Percentiles rank a stretch among this genome's conserved stretches.
Evolutionary conservation across 2,888 invertebrate species (phyloP).

Genomic region (Drosophila diplacantha): DNA sequence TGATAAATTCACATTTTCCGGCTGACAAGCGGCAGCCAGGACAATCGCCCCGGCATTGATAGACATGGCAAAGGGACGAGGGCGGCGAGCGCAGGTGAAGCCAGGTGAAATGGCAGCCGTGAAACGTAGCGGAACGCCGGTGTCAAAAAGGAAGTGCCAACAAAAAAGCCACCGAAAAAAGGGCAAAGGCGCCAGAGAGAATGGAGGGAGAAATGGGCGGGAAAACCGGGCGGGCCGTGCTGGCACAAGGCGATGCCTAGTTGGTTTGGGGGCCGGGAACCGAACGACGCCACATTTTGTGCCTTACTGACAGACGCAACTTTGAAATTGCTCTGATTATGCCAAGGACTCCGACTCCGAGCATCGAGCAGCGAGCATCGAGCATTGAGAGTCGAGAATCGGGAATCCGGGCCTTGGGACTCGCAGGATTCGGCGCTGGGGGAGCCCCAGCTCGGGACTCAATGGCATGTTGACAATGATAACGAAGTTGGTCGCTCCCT

Average conservation of each 20-base stretch:
- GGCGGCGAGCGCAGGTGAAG: conserved; percentile 11
- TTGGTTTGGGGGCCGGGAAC: conserved; percentile 3
- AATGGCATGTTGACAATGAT: conserved; percentile 71
- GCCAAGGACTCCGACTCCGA: conserved; percentile 24
- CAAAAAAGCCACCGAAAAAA: conserved; percentile 35
- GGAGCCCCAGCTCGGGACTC: conserved; percentile 38
- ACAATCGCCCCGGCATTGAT: conserved; percentile 52
- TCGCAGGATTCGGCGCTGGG: conserved; percentile 16
- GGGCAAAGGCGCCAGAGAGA: not conserved
- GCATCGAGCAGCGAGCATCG: not conserved
- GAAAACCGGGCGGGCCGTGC: conserved; percentile 9
- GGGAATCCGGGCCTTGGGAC: not conserved
- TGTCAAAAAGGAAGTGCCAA: conserved; percentile 66
- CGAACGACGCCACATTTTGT: conserved; percentile 55
- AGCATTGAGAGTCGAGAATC: conserved; percentile 1
- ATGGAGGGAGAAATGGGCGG: not conserved
- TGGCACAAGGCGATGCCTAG: conserved; percentile 1
- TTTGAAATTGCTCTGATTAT: conserved; percentile 67
- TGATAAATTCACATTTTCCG: conserved; percentile 71
- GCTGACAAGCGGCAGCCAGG: conserved; percentile 47
- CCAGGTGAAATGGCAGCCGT: conserved; percentile 58
- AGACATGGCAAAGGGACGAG: conserved; percentile 44
- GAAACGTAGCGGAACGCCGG: conserved; percentile 68
- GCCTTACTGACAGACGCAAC: conserved; percentile 67
- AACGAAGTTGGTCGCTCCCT: conserved; percentile 61